A percentile compares a stretch with the other conserved stretches of the same genome.
Conservation (phyloP, 2,797 vertebrate species). For the Onychomys arenicola region DNA sequence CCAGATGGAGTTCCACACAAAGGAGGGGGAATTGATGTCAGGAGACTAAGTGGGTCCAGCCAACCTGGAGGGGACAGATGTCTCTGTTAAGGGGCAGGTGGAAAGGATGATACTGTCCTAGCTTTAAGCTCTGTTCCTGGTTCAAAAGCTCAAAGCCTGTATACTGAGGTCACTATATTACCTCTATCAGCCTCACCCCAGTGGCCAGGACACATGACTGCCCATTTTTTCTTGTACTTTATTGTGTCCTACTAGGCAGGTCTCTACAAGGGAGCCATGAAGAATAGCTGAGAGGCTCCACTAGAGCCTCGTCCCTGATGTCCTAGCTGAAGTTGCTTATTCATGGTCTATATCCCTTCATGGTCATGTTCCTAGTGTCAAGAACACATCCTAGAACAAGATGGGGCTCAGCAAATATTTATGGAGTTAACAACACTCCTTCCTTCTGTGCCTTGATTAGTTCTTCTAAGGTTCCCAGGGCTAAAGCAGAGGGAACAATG, state of each 20-base stretch:
- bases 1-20: not conserved
- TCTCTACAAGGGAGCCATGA: not conserved
- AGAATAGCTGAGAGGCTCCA: not conserved
- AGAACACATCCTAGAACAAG: not conserved
- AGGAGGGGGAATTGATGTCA: constrained; percentile 64
- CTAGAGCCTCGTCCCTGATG: not conserved
- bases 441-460: not conserved
- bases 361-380: not conserved
- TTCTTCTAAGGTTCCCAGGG: not conserved
- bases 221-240: not conserved
- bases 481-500: not conserved
- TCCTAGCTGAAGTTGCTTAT: not conserved
- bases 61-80: not conserved
- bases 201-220: not conserved
- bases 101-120: not conserved
- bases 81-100: not conserved
- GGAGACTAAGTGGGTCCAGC: not conserved
- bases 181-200: too few species aligned
- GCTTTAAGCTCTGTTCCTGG: not conserved
- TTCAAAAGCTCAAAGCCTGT: not conserved
- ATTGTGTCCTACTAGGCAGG: not conserved
- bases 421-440: not conserved
- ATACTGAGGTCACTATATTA: not conserved
- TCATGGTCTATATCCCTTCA: not conserved
- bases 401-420: not conserved